Percentiles rank a stretch among this genome's conserved stretches.
Conservation (phyloP, 2,888 invertebrate species). For the Tipula vernalis region DNA sequence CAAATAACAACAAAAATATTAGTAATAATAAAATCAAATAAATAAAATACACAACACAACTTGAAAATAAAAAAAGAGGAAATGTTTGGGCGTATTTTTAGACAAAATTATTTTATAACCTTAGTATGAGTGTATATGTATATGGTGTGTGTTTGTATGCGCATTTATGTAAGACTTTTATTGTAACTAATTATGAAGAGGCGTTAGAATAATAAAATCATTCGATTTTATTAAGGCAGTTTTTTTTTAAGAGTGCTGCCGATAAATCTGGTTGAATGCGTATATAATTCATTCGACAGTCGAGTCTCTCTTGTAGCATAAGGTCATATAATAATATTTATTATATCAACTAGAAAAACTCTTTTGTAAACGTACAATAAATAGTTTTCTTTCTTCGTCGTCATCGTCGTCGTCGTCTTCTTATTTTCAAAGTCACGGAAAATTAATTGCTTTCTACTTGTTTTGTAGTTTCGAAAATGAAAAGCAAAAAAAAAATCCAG, state of each 20-base stretch:
- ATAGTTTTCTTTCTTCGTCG: background rate
- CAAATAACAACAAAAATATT: background rate
- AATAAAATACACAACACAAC: background rate
- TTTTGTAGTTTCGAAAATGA: background rate
- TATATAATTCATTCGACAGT: background rate
- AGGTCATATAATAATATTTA: background rate
- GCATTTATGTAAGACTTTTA: background rate
- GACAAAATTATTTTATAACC: background rate
- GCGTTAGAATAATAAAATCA: background rate
- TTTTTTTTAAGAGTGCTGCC: background rate
- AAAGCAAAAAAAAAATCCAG: background rate
- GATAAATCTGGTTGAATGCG: background rate
- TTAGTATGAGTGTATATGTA: background rate
- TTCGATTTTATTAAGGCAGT: background rate
- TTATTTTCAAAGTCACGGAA: background rate
- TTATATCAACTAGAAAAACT: background rate
- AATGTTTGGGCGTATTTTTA: background rate
- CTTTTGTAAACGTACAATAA: background rate
- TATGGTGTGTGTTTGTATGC: background rate
- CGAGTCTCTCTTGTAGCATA: background rate
- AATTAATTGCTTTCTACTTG: slow-evolving; percentile 4
- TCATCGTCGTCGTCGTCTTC: background rate
- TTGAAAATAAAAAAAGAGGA: background rate
- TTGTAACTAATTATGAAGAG: background rate
- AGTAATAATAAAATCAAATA: background rate